Evolutionary conservation across 2,888 invertebrate genomes (phyloP).

Genomic region (Tipula confusa): DNA sequence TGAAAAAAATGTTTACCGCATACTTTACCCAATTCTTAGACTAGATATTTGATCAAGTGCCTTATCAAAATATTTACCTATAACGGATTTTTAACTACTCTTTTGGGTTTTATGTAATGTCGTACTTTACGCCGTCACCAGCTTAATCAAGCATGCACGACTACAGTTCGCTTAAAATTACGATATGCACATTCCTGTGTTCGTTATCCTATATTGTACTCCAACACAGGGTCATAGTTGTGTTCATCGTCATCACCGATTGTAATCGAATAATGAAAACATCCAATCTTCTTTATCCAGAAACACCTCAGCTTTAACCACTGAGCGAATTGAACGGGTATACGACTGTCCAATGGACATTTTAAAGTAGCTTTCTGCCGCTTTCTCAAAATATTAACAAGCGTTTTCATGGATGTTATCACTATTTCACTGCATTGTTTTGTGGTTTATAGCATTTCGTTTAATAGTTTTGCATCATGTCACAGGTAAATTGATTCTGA

Average conservation of each 20-base stretch:
- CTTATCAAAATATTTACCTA: constrained; percentile 31
- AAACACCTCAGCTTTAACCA: too few species aligned
- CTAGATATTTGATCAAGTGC: constrained; percentile 29
- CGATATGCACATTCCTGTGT: too few species aligned
- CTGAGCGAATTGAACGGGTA: constrained; percentile 38
- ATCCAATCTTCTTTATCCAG: too few species aligned
- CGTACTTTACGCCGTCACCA: too few species aligned
- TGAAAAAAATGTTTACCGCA: constrained; percentile 30
- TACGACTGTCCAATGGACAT: constrained; percentile 44
- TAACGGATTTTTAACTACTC: constrained; percentile 26
- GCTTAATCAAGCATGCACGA: too few species aligned
- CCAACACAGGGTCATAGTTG: too few species aligned
- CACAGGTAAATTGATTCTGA: constrained; percentile 32
- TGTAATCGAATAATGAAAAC: too few species aligned
- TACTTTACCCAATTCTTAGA: constrained; percentile 29
- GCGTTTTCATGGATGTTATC: constrained; percentile 36
- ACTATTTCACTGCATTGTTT: constrained; percentile 35
- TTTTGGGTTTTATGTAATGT: too few species aligned
- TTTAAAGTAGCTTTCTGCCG: constrained; percentile 43
- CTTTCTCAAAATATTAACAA: constrained; percentile 36
- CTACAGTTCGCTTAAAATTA: too few species aligned
- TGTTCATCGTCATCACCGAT: too few species aligned
- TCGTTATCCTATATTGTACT: too few species aligned
- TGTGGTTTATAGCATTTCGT: constrained; percentile 34
- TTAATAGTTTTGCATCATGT: constrained; percentile 35